These are phyloP conservation scores for Apodemus speciosus DNA, from an alignment of 2,113 vertebrate genomes.

Conservation along the genomic window DNA sequence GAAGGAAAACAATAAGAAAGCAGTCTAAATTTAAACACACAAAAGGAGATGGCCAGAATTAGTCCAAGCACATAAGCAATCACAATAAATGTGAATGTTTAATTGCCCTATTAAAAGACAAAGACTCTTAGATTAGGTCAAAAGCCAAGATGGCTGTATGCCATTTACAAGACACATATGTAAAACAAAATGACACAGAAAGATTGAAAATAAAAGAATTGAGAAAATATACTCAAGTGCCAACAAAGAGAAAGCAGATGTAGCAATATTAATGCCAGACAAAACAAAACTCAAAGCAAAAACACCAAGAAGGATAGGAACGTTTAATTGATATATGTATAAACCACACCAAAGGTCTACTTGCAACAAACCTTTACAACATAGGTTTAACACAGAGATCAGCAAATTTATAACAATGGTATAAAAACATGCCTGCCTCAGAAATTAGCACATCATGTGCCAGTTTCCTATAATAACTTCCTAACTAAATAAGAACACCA, in stretches of 20 bases:
- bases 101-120: slow-evolving; percentile 54
- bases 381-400: slow-evolving; percentile 31
- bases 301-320: slow-evolving; percentile 27
- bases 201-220: slow-evolving; percentile 61
- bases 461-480: slow-evolving; percentile 39
- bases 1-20: slow-evolving; percentile 25
- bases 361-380: not conserved
- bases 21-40: not conserved
- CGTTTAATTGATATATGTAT: slow-evolving; percentile 35
- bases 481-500: not conserved
- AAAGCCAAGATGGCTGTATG: slow-evolving; percentile 38
- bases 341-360: not conserved
- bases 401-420: not conserved
- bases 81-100: slow-evolving; percentile 40
- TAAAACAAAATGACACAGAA: slow-evolving; percentile 64
- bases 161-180: slow-evolving; percentile 48
- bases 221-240: slow-evolving; percentile 54
- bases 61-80: slow-evolving; percentile 32
- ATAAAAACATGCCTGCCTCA: not conserved
- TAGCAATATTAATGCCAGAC: slow-evolving; percentile 39
- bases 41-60: slow-evolving; percentile 41
- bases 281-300: slow-evolving; percentile 65
- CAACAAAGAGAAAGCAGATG: slow-evolving; percentile 52
- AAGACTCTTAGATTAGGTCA: slow-evolving; percentile 53
- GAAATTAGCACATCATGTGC: slow-evolving; percentile 26